These are phyloP conservation scores for Taenaris catops DNA, from an alignment of 2,888 invertebrate genomes.

Conservation along the genomic window DNA sequence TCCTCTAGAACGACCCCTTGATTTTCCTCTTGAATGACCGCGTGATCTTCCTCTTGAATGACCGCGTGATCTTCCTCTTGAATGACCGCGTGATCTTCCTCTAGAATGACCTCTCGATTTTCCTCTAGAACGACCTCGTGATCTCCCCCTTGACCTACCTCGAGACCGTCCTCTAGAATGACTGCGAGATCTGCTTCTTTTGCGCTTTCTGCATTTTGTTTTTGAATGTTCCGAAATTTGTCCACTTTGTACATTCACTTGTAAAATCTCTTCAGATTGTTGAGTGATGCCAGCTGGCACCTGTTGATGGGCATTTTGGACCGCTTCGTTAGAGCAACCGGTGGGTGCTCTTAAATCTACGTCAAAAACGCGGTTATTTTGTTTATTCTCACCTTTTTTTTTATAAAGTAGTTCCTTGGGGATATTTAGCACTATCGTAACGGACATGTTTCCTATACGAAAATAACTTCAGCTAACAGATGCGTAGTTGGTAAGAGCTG, in stretches of 20 bases:
- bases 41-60: constrained; percentile 14
- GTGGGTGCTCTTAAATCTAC: constrained; percentile 3
- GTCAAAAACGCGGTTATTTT: constrained; percentile 6
- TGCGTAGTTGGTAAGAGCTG: neutral
- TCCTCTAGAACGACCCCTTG: constrained; percentile 16
- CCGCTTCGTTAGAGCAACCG: too few relatives aligned
- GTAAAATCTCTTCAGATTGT: neutral
- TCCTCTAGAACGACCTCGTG: constrained; percentile 8
- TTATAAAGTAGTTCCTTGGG: constrained; percentile 1
- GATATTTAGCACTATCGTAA: constrained; percentile 11
- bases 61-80: constrained; percentile 11
- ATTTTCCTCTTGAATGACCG: constrained; percentile 12
- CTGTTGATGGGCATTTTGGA: neutral
- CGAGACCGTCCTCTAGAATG: constrained; percentile 9
- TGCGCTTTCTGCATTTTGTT: constrained; percentile 14
- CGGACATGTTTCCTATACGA: constrained; percentile 3
- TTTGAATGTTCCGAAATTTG: neutral
- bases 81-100: constrained; percentile 11
- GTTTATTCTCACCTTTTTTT: constrained; percentile 11
- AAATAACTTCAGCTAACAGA: neutral
- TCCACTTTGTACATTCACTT: neutral
- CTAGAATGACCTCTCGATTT: constrained; percentile 8
- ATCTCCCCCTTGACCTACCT: constrained; percentile 8
- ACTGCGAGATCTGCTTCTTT: constrained; percentile 8
- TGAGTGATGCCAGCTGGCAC: neutral